Conservation (phyloP, 2,888 invertebrate species). For the Empis livida region DNA sequence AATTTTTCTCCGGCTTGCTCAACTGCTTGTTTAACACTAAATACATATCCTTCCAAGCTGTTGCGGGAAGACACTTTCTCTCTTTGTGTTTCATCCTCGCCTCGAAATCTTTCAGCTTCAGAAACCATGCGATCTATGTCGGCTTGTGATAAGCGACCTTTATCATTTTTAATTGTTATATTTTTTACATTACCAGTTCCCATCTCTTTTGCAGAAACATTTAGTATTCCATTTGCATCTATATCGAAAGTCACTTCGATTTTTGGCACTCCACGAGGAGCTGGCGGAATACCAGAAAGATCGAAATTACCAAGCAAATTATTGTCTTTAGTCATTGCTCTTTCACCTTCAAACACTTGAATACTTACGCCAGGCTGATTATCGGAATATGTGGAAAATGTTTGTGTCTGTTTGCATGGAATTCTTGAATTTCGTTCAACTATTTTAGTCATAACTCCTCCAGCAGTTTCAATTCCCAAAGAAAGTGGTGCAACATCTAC, state of each 20-base stretch:
- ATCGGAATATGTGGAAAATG: conserved; percentile 63
- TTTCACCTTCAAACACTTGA: conserved; percentile 58
- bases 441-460: conserved; percentile 61
- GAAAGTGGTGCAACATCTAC: conserved; percentile 52
- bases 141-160: conserved; percentile 58
- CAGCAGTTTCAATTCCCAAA: conserved; percentile 59
- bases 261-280: conserved; percentile 70
- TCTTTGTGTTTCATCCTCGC: conserved; percentile 53
- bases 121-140: conserved; percentile 64
- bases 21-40: conserved; percentile 52
- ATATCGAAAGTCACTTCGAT: conserved; percentile 67
- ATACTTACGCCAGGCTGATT: conserved; percentile 61
- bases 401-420: conserved; percentile 53
- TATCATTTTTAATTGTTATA: conserved; percentile 68
- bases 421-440: conserved; percentile 53
- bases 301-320: conserved; percentile 89
- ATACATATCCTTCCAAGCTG: conserved; percentile 52
- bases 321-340: conserved; percentile 85
- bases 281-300: conserved; percentile 83
- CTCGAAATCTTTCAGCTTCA: conserved; percentile 55
- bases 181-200: conserved; percentile 51
- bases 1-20: conserved; percentile 50
- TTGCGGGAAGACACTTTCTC: conserved; percentile 54
- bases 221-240: conserved; percentile 87
- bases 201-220: conserved; percentile 60